Evolutionary conservation across 2,113 vertebrate genomes (phyloP), one percentile per base, ranked within the genome.

Genomic region (Mola mola): DNA sequence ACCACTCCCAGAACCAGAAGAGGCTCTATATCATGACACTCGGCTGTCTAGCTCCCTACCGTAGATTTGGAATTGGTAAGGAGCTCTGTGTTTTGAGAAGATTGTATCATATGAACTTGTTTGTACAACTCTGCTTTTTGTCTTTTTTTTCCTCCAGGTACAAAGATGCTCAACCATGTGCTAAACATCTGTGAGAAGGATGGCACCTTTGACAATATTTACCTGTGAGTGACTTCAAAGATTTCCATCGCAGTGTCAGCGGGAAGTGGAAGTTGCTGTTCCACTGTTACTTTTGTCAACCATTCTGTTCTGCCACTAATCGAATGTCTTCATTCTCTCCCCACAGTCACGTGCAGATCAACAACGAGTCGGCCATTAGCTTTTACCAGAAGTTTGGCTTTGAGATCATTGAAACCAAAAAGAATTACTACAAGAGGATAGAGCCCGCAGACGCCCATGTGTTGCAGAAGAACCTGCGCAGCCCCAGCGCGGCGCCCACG

Each of bases 361-460:
- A 96, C 92, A 98, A 98, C 1, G 97, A 98, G 80, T 99, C 97
- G 0, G 97, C 97, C 59, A 98, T 99, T 82, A 94, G 98, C 90
- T 99, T 99, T 93, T 99, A 98, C 92, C 95, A 96, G 72, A 98
- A 98, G 85, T 99, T 99, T 93, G 97, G 97, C 79, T 99, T 99
- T 88, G 95, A 98, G 92, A 97, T 99, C 89, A 98, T 98, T 19
- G 97, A 98, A 90, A 98, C 97, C 63, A 98, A 99, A 95, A 98
- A 98, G 90, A 98, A 99, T 92, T 99, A 99, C 92, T 99, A 98
- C 93, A 99, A 99, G 93, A 97, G 97, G 92, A 99, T 98, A 97
- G 96, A 98, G 84, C 97, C 97, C 0, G 96, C 97, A 78, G 97
- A 99, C 53, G 97, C 96, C 72, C 97, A 98, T 1, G 96, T 99